phyloP scores from a whole-genome alignment of 2,797 vertebrate genomes.

The Intellagama lesueurii region DNA sequence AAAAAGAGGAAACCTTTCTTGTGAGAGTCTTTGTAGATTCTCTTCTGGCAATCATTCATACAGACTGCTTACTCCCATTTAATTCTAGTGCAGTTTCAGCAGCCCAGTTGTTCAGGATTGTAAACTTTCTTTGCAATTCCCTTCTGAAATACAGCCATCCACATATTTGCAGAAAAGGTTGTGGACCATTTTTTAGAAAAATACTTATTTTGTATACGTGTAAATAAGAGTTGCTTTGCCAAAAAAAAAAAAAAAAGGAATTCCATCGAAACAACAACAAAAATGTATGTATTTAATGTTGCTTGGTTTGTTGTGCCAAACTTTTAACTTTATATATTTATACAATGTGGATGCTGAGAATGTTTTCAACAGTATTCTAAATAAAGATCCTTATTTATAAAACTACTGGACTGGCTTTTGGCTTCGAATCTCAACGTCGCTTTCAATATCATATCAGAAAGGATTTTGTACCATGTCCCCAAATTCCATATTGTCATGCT shows the following conservation, averaged over 20 bases:
- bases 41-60: background rate
- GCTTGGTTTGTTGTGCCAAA: conserved; percentile 87
- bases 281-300: conserved; percentile 90
- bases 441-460: conserved; percentile 5
- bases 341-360: conserved; percentile 73
- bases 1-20: conserved; percentile 47
- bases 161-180: conserved; percentile 70
- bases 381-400: conserved; percentile 87
- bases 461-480: background rate
- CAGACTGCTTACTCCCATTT: background rate
- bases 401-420: conserved; percentile 61
- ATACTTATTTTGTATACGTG: conserved; percentile 87
- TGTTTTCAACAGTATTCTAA: conserved; percentile 79
- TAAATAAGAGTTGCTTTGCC: conserved; percentile 96
- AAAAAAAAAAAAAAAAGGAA: conserved; percentile 36
- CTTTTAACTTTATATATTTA: conserved; percentile 85
- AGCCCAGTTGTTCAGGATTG: background rate
- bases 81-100: background rate
- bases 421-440: conserved; percentile 67
- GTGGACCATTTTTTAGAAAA: conserved; percentile 88
- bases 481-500: background rate
- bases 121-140: conserved; percentile 5
- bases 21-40: conserved; percentile 24
- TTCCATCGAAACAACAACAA: background rate
- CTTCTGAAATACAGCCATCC: conserved; percentile 11